Evolutionary conservation across 2,888 invertebrate species (phyloP), one percentile per base, ranked within the genome.

Genomic region (Odontocolon sp.): DNA sequence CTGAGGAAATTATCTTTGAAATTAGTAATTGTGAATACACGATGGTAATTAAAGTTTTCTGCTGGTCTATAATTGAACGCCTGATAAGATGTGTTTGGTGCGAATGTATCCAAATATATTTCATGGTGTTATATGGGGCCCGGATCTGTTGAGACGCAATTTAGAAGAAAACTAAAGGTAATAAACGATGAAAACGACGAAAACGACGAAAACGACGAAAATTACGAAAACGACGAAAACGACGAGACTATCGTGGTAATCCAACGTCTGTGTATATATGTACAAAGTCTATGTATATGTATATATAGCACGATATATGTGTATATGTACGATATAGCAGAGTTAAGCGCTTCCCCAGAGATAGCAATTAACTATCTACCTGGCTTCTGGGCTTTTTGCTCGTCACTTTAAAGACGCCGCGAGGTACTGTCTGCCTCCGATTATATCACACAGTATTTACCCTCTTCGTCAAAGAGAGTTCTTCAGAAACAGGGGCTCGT

Each of bases 331-430:
- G 31, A 50, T 59, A 28, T 50, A 52, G 45, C 40, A 38, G 18
- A 64, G 68, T 26, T 59, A 52, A 73, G 57, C 64, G 71, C 23
- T 64, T 67, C 66, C 52, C 66, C 40, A 28, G 67, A 61, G 71
- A 68, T 68, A 56, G 71, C 67, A 71, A 77, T 77, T 77, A 77
- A 71, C 71, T 63, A 68, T 63, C 76, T 61, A 31, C 54, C 45
- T 16, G 6, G 52, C 56, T 28, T 21, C 54, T 31, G 23, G 36
- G 71, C 71, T 71, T 68, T 71, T 77, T 77, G 40, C 63, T 71
- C 67, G 50, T 71, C 76, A 71, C 63, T 71, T 71, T 63, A 56
- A 68, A 71, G 71, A 66, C 56, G 56, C 47, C 50, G 18, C 33
- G 33, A 47, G 54, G 26, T 71, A 64, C 54, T 61, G 42, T 47